phyloP scores from a whole-genome alignment of 2,113 vertebrate species.

The Lophotis ruficrista region DNA sequence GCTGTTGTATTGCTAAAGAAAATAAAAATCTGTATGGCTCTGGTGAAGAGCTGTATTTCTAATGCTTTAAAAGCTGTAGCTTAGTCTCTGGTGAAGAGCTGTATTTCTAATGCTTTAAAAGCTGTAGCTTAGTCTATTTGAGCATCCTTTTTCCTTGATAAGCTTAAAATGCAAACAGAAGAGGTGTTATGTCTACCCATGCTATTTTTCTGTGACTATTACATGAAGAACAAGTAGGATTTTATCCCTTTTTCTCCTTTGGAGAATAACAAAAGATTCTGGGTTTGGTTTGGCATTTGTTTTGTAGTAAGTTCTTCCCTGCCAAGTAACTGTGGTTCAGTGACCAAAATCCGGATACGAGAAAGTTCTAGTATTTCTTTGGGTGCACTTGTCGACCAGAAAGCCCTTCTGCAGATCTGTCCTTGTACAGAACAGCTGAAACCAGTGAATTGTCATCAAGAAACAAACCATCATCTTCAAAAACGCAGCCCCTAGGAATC shows the following conservation, averaged over 20 bases:
- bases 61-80: not conserved
- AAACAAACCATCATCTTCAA: accelerated
- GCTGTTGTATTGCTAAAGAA: not conserved
- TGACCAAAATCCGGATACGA: not conserved
- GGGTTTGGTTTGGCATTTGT: not conserved
- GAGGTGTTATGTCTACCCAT: not conserved
- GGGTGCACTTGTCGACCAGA: not conserved
- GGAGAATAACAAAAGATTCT: not conserved
- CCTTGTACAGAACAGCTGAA: not conserved
- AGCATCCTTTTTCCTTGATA: not conserved
- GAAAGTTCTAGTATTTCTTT: not conserved
- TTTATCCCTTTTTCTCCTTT: not conserved
- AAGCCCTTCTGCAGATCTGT: not conserved
- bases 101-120: not conserved
- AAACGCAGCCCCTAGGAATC: not conserved
- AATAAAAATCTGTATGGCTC: not conserved
- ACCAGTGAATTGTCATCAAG: not conserved
- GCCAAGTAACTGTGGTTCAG: accelerated
- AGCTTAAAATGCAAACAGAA: not conserved
- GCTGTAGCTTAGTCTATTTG: not conserved
- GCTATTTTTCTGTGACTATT: not conserved
- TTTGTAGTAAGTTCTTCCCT: not conserved
- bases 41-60: not conserved
- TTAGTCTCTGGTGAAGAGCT: not conserved
- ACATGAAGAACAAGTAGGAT: not conserved